Evolutionary conservation across 2,113 vertebrate species (phyloP).

Genomic region (Daphoenositta chrysoptera): DNA sequence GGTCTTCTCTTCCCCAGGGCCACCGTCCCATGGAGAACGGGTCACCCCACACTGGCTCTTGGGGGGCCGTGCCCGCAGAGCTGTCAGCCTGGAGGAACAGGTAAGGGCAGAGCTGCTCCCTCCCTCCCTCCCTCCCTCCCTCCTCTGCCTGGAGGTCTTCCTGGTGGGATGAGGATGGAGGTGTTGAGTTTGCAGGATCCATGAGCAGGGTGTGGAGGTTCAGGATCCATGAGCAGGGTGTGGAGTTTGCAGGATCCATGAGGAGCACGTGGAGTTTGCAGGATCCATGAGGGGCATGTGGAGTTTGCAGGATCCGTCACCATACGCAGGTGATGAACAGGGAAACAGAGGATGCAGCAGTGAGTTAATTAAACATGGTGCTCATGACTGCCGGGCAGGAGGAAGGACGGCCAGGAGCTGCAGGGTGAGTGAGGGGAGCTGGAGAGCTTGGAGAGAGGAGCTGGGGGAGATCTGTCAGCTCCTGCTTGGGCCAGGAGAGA

Average conservation of each 20-base stretch:
- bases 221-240: not conserved
- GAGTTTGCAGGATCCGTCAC: not conserved
- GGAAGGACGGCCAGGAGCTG: not conserved
- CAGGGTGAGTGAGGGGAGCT: not conserved
- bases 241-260: not conserved
- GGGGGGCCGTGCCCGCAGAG: not conserved
- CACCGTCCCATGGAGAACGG: not conserved
- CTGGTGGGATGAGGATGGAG: rapidly evolving
- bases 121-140: too few species aligned
- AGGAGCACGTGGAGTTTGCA: not conserved
- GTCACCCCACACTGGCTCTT: constrained; percentile 36
- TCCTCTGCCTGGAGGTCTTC: too few species aligned
- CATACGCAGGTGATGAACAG: not conserved
- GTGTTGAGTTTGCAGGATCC: rapidly evolving
- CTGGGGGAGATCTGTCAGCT: not conserved
- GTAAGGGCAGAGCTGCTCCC: not conserved
- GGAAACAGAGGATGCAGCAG: not conserved
- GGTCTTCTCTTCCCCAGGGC: not conserved
- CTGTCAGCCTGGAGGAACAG: not conserved
- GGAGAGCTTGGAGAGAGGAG: not conserved
- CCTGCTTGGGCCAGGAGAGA: not conserved
- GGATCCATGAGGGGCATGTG: rapidly evolving
- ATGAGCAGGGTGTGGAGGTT: rapidly evolving
- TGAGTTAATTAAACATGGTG: not conserved
- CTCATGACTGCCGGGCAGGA: not conserved